These are phyloP conservation scores for Oryzias woworae DNA, from an alignment of 2,113 vertebrate genomes.

Conservation along the genomic window DNA sequence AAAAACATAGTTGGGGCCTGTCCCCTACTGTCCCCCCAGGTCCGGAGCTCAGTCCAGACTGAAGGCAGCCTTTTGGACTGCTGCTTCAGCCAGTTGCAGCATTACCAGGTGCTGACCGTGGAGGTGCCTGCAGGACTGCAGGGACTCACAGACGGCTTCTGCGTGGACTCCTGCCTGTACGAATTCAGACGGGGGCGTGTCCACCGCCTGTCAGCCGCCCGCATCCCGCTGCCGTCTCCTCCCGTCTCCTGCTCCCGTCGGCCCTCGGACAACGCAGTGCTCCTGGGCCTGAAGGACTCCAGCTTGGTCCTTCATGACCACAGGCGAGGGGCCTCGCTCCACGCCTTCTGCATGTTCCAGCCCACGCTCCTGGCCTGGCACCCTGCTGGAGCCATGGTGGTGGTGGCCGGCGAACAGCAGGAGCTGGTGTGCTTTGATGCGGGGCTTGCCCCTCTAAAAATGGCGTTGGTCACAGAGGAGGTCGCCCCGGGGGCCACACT, in stretches of 20 bases:
- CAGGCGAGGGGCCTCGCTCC: slow-evolving; percentile 76
- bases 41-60: slow-evolving; percentile 82
- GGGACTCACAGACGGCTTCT: slow-evolving; percentile 55
- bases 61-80: slow-evolving; percentile 85
- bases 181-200: slow-evolving; percentile 79
- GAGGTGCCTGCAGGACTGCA: slow-evolving; percentile 72
- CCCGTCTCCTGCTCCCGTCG: slow-evolving; percentile 85
- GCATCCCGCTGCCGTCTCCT: slow-evolving; percentile 80
- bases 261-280: slow-evolving; percentile 78
- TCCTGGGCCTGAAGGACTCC: slow-evolving; percentile 89
- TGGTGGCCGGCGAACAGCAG: slow-evolving; percentile 85
- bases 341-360: slow-evolving; percentile 79
- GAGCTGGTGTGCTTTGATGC: slow-evolving; percentile 91
- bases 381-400: slow-evolving; percentile 82
- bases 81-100: slow-evolving; percentile 82
- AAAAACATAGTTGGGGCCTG: too few species aligned
- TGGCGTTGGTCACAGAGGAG: slow-evolving; percentile 87
- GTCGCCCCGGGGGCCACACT: slow-evolving; percentile 75
- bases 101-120: slow-evolving; percentile 86
- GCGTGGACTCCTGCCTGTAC: slow-evolving; percentile 83
- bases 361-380: slow-evolving; percentile 86
- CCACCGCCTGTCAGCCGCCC: slow-evolving; percentile 77
- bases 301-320: slow-evolving; percentile 87
- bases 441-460: slow-evolving; percentile 83
- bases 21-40: slow-evolving; percentile 60